Evolutionary conservation across 2,888 invertebrate genomes (phyloP), one percentile per base, ranked within the genome.

Genomic region (Stomorhina lunata): DNA sequence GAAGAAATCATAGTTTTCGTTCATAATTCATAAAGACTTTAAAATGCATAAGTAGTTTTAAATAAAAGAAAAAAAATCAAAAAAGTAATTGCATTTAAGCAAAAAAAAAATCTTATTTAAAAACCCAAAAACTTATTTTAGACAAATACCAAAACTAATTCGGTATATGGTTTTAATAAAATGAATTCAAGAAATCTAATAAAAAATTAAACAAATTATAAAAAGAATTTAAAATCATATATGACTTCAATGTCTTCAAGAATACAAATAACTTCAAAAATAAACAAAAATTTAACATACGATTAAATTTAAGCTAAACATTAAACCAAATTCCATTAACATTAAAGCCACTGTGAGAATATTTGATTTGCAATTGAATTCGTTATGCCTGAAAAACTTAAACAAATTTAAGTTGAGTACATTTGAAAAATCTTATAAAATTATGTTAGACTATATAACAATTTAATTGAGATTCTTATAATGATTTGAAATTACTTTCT

Each of bases 331-430:
- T n/a, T n/a, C n/a, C n/a, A n/a, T n/a, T n/a, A n/a, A n/a, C n/a
- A n/a, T n/a, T n/a, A n/a, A n/a, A n/a, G n/a, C n/a, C n/a, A 48
- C 22, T 25, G 53, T 63, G 50, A 53, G 61, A 72, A 72, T n/a
- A n/a, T 63, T 71, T 72, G 61, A 73, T 73, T 73, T 73, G 73
- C 53, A 61, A 73, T 63, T 53, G 63, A 63, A 73, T 63, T 53
- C 17, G 63, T 48, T 61, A 72, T 50, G 61, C 61, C 37, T 72
- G 37, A 61, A 37, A 61, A 34, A 45, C 3, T n/a, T 1, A 15
- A 61, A 43, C 15, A 32, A 15, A 29, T 27, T n/a, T 3, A 22
- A 22, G 7, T n/a, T 7, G 10, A 29, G 15, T 5, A 15, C 15
- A 12, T 15, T 29, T 15, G 17, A 4, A 32, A 27, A 29, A 29